Evolutionary conservation across 2,113 vertebrate species (phyloP).

Genomic region (Etheostoma cragini): DNA sequence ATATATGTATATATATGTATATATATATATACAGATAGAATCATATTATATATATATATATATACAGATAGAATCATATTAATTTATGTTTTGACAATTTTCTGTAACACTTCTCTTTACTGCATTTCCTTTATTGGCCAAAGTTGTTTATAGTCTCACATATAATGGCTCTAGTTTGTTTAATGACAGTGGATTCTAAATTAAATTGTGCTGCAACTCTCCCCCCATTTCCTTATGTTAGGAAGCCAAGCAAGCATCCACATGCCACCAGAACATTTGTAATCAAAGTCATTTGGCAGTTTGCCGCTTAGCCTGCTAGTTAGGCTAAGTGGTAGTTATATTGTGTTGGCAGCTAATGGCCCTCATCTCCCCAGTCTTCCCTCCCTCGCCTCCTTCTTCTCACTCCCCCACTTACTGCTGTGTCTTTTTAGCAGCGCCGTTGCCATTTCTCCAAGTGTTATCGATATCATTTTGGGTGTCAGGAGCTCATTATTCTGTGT

Average conservation of each 20-base stretch:
- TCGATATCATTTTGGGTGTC: conserved; percentile 80
- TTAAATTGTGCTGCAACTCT: conserved; percentile 46
- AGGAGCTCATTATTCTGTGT: conserved; percentile 82
- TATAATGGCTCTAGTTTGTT: neutral
- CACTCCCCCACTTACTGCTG: conserved; percentile 67
- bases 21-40: no score
- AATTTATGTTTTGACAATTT: neutral
- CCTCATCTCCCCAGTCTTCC: conserved; percentile 62
- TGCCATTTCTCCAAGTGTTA: conserved; percentile 76
- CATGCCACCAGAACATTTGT: conserved; percentile 58
- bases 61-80: neutral
- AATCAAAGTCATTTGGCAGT: conserved; percentile 70
- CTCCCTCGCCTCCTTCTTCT: conserved; percentile 63
- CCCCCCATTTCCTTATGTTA: conserved; percentile 34
- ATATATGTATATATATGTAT: no score
- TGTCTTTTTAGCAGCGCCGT: conserved; percentile 78
- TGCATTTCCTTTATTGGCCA: neutral
- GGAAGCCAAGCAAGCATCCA: conserved; percentile 50
- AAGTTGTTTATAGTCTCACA: neutral
- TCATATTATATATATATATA: no score
- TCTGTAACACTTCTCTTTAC: neutral
- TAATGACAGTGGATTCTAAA: conserved; percentile 50
- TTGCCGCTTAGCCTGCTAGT: conserved; percentile 68
- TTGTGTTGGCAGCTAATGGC: conserved; percentile 77
- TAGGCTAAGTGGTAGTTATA: conserved; percentile 73